Base-by-base conservation (phyloP, 2,888 invertebrate genomes). In the Tiliacea aurago region DNA sequence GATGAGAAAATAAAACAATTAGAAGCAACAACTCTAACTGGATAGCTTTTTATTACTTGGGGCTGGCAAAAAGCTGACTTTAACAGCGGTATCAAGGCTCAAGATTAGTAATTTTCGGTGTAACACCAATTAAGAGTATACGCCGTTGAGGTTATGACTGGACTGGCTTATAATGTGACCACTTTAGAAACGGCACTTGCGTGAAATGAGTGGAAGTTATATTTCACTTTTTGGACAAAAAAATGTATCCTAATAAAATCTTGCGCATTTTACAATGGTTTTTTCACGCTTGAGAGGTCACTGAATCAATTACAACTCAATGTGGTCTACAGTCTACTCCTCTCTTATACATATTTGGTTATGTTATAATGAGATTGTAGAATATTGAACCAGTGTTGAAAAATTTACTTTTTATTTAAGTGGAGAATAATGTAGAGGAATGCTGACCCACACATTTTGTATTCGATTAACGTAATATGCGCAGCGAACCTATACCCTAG, bases 101-200 rank as follows among this genome's bases (percentile, higher is more conserved):
- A 76, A 87, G 88, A 88, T 87, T 88, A 88, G 87, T 84, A 86
- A 86, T 86, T 86, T 79, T 80, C 83, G 74, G 82, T 85, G 81
- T 90, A 87, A 88, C 87, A 86, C 76, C 84, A 90, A 90, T 90
- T 90, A 82, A 76, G 81, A 45, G 64, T 67, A 82, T 76, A 76
- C 81, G 69, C 69, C 49, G 71, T 70, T 81, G 78, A 80, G 84
- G 85, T 85, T 85, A 84, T 84, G 82, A 83, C 81, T 84, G 84
- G 83, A 80, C 51, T 71, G 75, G 73, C 70, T 70, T 76, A 75
- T 79, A 83, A 74, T 59, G 67, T 18, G 58, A 70, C 86, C 51
- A 80, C 78, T 84, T 80, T 55, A 0, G 10, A 66, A 59, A 47
- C 37, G 61, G 28, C 74, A 56, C 73, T 67, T 28, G 9, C 15